Evolutionary conservation across 2,888 invertebrate genomes (phyloP), one percentile per base, ranked within the genome.

Genomic region (Apamea sordens): DNA sequence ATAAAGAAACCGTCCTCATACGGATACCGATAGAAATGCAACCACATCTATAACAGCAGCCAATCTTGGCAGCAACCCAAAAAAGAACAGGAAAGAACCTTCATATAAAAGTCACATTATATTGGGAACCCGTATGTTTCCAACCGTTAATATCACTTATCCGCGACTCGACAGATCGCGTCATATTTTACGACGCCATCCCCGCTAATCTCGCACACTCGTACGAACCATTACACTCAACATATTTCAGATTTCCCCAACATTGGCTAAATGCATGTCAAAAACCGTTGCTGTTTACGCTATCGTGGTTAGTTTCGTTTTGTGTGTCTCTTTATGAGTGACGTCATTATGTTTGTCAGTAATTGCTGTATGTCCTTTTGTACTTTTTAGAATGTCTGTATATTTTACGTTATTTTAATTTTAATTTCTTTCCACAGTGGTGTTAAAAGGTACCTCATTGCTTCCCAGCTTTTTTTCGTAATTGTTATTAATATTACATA

Each of bases 101-200:
- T 69, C 73, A n/a, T 71, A 76, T 86, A 72, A 83, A 85, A 79
- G 76, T 86, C 73, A 59, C 53, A 77, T 71, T 73, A 85, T 13
- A 69, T 53, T 24, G 59, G 24, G 28, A 67, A 24, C 59, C 81
- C 75, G 71, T 80, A 70, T 82, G 77, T 79, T 87, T 81, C 32
- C 56, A 67, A 61, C 65, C 41, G 64, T 83, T 80, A 77, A 79
- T 82, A 84, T 82, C 71, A 79, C 73, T 84, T 87, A 80, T 77
- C 68, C 44, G 36, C n/a, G 11, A 11, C 36, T 77, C 80, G 75
- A 84, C 74, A 80, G 67, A 81, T 59, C 79, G 28, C 36, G 67
- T 82, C 73, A 78, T 77, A 86, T 88, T 84, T 56, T 82, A 84
- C 67, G 81, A 73, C 18, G 59, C 74, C 41, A 79, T 85, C 87